Percentiles rank a stretch among this genome's conserved stretches.
phyloP scores from a whole-genome alignment of 2,797 vertebrate genomes.

The Coccyzus lansbergi region DNA sequence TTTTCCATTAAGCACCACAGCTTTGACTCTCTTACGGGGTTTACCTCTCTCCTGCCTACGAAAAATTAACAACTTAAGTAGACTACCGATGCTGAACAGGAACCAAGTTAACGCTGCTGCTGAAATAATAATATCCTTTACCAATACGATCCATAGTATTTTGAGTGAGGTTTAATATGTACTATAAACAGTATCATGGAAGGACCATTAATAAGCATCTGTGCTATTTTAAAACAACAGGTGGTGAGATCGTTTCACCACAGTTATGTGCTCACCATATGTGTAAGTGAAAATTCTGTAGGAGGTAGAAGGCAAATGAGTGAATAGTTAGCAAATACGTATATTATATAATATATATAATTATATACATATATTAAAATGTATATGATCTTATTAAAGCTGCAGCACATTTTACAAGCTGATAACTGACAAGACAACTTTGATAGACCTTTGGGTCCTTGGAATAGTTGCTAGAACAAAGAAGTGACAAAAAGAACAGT shows the following conservation, averaged over 20 bases:
- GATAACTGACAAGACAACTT: conserved; percentile 23
- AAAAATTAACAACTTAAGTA: not conserved
- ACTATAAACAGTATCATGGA: conserved; percentile 63
- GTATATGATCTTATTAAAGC: conserved; percentile 10
- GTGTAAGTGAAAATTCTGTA: conserved; percentile 63
- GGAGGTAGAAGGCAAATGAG: conserved; percentile 64
- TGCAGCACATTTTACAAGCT: conserved; percentile 44
- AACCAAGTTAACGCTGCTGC: not conserved
- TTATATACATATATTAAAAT: conserved; percentile 49
- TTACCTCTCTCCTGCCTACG: not conserved
- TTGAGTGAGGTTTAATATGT: conserved; percentile 58
- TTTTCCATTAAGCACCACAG: not conserved
- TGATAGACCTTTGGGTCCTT: not conserved
- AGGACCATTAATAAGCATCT: conserved; percentile 68
- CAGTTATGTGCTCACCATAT: conserved; percentile 58
- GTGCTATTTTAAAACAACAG: conserved; percentile 69
- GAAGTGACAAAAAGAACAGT: not conserved
- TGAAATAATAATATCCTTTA: conserved; percentile 60
- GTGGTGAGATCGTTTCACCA: conserved; percentile 65
- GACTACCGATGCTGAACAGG: not conserved
- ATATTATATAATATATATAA: conserved; percentile 41
- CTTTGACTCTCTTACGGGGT: not conserved
- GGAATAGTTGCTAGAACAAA: not conserved
- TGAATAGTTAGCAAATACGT: conserved; percentile 62
- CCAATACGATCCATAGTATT: conserved; percentile 57